A percentile compares a stretch with the other conserved stretches of the same genome.
Evolutionary conservation across 2,113 vertebrate genomes (phyloP).

Genomic region (Gambusia affinis): DNA sequence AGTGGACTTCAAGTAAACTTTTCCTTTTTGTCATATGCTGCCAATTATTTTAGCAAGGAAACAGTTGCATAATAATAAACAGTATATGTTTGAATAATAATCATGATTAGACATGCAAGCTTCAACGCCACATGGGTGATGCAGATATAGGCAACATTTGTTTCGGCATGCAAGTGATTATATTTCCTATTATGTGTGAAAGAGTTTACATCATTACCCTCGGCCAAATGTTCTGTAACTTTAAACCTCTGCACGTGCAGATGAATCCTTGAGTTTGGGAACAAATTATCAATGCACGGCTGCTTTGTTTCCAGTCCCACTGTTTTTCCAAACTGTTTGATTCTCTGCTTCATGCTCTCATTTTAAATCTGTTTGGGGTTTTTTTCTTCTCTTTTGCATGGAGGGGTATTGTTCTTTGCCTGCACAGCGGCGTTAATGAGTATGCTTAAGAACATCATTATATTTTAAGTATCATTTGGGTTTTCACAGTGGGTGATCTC

Average conservation of each 20-base stretch:
- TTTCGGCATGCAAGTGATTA: conserved; percentile 8
- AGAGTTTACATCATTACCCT: conserved; percentile 37
- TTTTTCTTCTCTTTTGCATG: conserved; percentile 27
- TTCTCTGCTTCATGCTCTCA: conserved; percentile 78
- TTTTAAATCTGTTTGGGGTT: conserved; percentile 83
- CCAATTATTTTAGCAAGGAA: conserved; percentile 47
- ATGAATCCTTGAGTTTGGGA: conserved; percentile 45
- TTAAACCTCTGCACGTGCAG: conserved; percentile 32
- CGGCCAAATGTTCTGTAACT: conserved; percentile 54
- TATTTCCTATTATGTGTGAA: conserved; percentile 38
- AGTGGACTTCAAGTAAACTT: conserved; percentile 2
- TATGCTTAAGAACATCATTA: conserved; percentile 85
- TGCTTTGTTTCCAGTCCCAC: conserved; percentile 65
- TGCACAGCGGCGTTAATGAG: conserved; percentile 82
- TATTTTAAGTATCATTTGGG: conserved; percentile 86
- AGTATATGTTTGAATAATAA: conserved; percentile 27
- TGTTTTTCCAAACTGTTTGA: conserved; percentile 72
- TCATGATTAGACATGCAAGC: conserved; percentile 40
- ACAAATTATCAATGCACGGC: conserved; percentile 51
- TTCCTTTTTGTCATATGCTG: conserved; percentile 23
- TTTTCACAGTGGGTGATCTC: conserved; percentile 83
- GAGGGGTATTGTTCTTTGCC: conserved; percentile 78
- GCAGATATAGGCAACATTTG: conserved; percentile 36
- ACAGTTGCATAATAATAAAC: conserved; percentile 50
- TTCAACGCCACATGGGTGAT: conserved; percentile 18